Conservation (phyloP, 2,797 vertebrate species). For the Rousettus madagascariensis region DNA sequence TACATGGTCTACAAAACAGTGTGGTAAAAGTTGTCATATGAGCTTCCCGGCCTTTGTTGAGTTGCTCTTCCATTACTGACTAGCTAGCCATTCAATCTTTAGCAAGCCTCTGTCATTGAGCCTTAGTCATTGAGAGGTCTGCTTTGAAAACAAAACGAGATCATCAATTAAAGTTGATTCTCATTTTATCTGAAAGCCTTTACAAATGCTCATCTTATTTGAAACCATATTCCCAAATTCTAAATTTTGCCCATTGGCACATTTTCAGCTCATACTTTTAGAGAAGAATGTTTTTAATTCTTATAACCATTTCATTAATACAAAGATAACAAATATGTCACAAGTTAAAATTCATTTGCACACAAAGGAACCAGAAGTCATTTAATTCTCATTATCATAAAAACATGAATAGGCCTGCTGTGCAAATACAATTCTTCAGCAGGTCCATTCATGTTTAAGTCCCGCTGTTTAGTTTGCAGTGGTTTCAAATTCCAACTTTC, state of each 20-base stretch:
- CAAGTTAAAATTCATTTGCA: conserved; percentile 34
- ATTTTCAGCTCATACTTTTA: conserved; percentile 24
- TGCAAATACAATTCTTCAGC: neutral
- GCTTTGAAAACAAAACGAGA: neutral
- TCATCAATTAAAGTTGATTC: neutral
- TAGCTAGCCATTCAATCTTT: neutral
- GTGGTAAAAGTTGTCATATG: neutral
- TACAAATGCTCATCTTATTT: conserved; percentile 16
- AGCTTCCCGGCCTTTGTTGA: neutral
- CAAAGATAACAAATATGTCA: conserved; percentile 6
- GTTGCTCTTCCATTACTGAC: neutral
- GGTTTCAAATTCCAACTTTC: neutral
- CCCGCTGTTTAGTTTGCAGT: neutral
- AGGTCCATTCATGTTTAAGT: neutral
- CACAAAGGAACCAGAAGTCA: conserved; percentile 32
- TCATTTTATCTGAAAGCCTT: conserved; percentile 11
- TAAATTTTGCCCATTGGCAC: neutral
- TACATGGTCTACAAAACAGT: neutral
- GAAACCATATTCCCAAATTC: conserved; percentile 14
- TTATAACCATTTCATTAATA: neutral
- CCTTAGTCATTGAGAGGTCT: neutral
- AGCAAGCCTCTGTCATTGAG: neutral
- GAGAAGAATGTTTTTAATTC: neutral
- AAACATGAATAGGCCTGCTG: neutral
- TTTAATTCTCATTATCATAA: conserved; percentile 30